phyloP scores from a whole-genome alignment of 2,797 vertebrate species.

The Bradypodion ventrale region DNA sequence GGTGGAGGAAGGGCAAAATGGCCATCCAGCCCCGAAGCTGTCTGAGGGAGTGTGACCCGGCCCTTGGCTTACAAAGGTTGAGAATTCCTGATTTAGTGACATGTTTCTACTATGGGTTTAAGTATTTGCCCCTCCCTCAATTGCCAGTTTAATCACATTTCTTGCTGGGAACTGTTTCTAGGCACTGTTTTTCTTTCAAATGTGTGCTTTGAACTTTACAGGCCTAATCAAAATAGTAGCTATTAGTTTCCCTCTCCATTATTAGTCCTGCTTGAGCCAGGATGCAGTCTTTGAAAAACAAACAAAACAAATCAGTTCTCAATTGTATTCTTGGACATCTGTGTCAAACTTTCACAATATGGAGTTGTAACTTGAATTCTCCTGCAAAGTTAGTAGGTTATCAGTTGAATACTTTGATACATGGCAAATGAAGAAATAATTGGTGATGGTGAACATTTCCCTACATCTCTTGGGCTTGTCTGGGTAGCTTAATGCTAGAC shows the following conservation, averaged over 20 bases:
- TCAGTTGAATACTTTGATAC: neutral
- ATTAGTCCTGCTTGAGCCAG: neutral
- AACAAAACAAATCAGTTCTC: neutral
- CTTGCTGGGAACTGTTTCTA: conserved; percentile 17
- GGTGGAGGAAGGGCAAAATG: too few relatives aligned
- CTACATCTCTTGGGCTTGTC: neutral
- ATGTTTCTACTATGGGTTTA: neutral
- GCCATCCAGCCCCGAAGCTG: too few relatives aligned
- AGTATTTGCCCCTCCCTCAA: neutral
- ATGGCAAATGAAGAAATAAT: neutral
- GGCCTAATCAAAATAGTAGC: neutral
- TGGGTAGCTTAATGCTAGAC: neutral
- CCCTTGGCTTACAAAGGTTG: too few relatives aligned
- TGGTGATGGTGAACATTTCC: neutral
- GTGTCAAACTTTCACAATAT: neutral
- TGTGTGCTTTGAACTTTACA: neutral
- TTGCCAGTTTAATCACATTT: neutral
- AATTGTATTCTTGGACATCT: neutral
- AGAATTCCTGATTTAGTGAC: too few relatives aligned
- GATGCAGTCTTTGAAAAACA: neutral
- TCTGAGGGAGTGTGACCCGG: too few relatives aligned
- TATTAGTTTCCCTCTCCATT: neutral
- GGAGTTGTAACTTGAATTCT: neutral
- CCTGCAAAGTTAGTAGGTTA: neutral
- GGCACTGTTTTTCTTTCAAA: neutral